phyloP scores from a whole-genome alignment of 2,113 vertebrate genomes.

The Alosa alosa region DNA sequence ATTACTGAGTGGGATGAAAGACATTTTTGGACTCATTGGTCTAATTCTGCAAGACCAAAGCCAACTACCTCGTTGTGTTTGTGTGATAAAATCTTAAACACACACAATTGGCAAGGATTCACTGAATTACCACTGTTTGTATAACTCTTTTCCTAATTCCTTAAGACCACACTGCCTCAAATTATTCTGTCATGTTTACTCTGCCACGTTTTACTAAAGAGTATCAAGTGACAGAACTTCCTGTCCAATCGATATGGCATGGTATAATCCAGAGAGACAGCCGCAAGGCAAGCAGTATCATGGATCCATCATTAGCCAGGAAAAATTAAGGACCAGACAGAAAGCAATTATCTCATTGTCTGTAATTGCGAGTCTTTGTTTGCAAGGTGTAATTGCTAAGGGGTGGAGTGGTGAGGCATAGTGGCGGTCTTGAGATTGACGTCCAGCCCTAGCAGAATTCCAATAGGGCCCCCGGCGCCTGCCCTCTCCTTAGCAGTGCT shows the following conservation, averaged over 20 bases:
- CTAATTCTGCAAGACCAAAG: background rate
- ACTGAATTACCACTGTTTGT: background rate
- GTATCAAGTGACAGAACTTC: background rate
- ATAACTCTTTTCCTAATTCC: background rate
- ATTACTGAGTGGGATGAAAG: background rate
- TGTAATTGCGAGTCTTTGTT: slow-evolving; percentile 18
- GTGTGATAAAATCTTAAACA: background rate
- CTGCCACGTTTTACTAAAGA: slow-evolving; percentile 18
- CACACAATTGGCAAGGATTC: background rate
- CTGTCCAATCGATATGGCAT: slow-evolving; percentile 27
- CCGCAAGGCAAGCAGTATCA: slow-evolving; percentile 24
- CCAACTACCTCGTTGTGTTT: background rate
- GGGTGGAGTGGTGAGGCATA: slow-evolving; percentile 9
- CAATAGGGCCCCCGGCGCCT: background rate
- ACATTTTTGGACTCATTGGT: background rate
- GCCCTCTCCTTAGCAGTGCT: background rate
- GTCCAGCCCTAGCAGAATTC: background rate
- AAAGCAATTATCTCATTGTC: slow-evolving; percentile 27
- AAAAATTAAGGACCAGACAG: slow-evolving; percentile 28
- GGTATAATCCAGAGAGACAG: slow-evolving; percentile 22
- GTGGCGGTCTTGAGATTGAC: slow-evolving; percentile 13
- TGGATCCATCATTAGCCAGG: slow-evolving; percentile 16
- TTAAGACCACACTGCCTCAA: background rate
- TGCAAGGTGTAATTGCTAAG: slow-evolving; percentile 29
- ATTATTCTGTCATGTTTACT: slow-evolving; percentile 9